Evolutionary conservation across 2,888 invertebrate species (phyloP), one percentile per base, ranked within the genome.

Genomic region (Chalcosyrphus nemorum): DNA sequence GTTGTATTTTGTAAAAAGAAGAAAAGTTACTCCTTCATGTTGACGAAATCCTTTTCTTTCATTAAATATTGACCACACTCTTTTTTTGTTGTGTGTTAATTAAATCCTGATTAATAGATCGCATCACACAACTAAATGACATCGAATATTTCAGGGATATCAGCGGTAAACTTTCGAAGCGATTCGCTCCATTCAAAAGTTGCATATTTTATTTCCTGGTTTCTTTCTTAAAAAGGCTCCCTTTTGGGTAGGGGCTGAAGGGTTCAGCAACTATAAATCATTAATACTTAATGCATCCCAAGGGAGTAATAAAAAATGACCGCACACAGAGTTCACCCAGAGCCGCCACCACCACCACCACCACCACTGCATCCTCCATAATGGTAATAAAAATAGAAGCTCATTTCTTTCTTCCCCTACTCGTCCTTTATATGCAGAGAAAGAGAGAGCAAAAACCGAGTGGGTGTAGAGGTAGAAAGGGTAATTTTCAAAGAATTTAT

Each of bases 231-330:
- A 77, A 81, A 65, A 4, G 43, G 38, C 57, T 57, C 65, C 45
- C 7, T 56, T 21, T 21, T 13, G 63, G 2, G 32, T 17, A n/a
- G 4, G 50, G 19, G 52, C 68, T 38, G 66, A 81, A 66, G 45
- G 81, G 77, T 65, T 74, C 65, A 74, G 13, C 72, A 66, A 81
- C 87, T 88, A 90, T 90, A 89, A 89, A 89, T 89, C 89, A 90
- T 89, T 89, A 90, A 89, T 89, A 90, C 90, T 89, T 90, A 89
- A 89, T 89, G 89, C 89, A 89, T 89, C 90, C 90, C 89, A 87
- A 87, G 87, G 89, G 90, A 88, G 89, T 88, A 90, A 90, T 89
- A 90, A 88, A 89, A 90, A 89, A 90, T 89, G 89, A 90, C 89
- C 89, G 89, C 90, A 89, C 74, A 80, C 68, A 78, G 70, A 65